Percentiles rank a stretch among this genome's conserved stretches.
Evolutionary conservation across 2,797 vertebrate species (phyloP).

Genomic region (Coreius guichenoti): DNA sequence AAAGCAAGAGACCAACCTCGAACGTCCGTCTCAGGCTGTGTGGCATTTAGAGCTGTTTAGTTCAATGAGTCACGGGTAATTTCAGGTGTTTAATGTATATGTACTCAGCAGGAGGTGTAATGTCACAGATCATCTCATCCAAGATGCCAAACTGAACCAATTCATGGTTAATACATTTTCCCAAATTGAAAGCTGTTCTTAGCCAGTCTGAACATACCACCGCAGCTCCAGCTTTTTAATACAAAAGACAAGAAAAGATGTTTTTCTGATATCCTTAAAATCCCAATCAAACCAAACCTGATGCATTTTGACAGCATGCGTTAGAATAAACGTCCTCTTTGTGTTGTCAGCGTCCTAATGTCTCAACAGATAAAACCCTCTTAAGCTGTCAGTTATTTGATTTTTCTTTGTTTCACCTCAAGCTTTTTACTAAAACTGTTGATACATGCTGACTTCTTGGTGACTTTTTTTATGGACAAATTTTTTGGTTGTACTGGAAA

Average conservation of each 20-base stretch:
- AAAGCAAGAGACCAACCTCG: neutral
- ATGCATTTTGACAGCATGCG: conserved; percentile 7
- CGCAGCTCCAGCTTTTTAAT: neutral
- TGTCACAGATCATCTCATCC: conserved; percentile 14
- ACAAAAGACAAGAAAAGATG: neutral
- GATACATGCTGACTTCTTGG: neutral
- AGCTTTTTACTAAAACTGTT: neutral
- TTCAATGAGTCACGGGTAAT: conserved; percentile 8
- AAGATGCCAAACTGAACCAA: neutral
- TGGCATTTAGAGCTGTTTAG: conserved; percentile 12
- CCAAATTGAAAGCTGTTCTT: neutral
- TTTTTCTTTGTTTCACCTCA: neutral
- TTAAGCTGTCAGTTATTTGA: neutral
- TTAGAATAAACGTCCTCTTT: neutral
- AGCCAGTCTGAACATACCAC: neutral
- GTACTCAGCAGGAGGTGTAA: neutral
- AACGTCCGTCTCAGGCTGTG: conserved; percentile 4
- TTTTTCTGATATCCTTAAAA: neutral
- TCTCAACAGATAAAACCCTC: conserved; percentile 12
- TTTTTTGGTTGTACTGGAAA: neutral
- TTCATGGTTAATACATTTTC: neutral
- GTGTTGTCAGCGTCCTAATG: neutral
- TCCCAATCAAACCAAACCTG: neutral
- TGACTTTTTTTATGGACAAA: neutral
- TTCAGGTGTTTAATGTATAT: conserved; percentile 22